These are phyloP conservation scores for Xerus inauris DNA, from an alignment of 2,113 vertebrate genomes.

Conservation along the genomic window DNA sequence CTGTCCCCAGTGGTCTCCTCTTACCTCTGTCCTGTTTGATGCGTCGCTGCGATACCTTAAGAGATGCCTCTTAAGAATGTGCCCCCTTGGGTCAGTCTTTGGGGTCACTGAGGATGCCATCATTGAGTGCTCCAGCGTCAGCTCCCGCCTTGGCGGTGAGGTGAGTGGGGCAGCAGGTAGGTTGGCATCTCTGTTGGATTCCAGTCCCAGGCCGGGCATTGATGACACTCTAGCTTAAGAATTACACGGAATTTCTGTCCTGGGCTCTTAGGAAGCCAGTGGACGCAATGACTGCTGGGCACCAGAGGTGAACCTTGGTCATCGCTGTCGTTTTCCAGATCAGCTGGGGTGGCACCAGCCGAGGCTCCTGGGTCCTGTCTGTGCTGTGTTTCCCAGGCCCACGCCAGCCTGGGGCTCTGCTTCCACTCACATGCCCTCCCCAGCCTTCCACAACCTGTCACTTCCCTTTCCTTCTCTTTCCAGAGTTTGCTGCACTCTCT, in stretches of 20 bases:
- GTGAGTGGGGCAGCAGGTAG: conserved; percentile 29
- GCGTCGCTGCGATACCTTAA: conserved; percentile 69
- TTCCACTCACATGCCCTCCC: background rate
- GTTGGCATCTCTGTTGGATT: conserved; percentile 31
- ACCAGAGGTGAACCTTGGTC: conserved; percentile 13
- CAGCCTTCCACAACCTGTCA: conserved; percentile 55
- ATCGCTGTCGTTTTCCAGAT: background rate
- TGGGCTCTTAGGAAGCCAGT: conserved; percentile 38
- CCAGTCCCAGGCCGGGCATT: conserved; percentile 42
- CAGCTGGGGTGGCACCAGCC: conserved; percentile 28
- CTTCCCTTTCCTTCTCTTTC: background rate
- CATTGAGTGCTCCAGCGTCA: background rate
- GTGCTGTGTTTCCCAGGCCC: background rate
- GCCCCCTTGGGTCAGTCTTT: background rate
- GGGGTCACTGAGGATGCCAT: background rate
- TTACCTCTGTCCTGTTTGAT: conserved; percentile 67
- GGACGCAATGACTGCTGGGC: conserved; percentile 15
- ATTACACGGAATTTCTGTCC: conserved; percentile 41
- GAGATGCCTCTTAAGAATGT: conserved; percentile 45
- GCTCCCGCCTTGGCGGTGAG: background rate
- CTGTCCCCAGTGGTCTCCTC: conserved; percentile 50
- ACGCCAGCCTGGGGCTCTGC: background rate
- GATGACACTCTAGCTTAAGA: background rate
- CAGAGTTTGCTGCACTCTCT: conserved; percentile 53
- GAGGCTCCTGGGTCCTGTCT: background rate